Conservation (phyloP, 1,140 invertebrate genomes). For the Drosophila saltans region DNA sequence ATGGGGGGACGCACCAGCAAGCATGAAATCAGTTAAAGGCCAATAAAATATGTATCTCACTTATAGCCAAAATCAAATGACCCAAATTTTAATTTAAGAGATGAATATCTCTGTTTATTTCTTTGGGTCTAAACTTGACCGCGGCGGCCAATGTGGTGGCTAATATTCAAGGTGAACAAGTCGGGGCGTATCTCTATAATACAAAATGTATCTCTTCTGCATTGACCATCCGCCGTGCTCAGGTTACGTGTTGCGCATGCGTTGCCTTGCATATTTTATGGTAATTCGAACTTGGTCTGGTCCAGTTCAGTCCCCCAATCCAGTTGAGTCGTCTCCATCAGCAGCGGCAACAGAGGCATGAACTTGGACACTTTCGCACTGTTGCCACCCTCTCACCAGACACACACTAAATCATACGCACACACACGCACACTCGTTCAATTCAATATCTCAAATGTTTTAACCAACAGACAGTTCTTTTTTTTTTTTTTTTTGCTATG, state of each 20-base stretch:
- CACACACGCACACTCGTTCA: neutral
- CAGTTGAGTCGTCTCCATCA: too few relatives aligned
- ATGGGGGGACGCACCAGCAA: conserved; percentile 31
- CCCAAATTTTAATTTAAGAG: conserved; percentile 35
- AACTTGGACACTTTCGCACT: conserved; percentile 57
- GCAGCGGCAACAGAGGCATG: neutral
- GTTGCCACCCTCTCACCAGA: conserved; percentile 3
- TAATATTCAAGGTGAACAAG: conserved; percentile 63
- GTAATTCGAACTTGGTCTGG: conserved; percentile 66
- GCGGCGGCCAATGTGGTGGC: conserved; percentile 10
- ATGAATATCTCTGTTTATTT: conserved; percentile 57
- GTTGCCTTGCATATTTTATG: conserved; percentile 73
- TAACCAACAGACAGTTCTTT: conserved; percentile 24
- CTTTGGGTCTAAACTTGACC: conserved; percentile 52
- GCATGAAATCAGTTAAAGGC: conserved; percentile 57
- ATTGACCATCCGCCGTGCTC: conserved; percentile 40
- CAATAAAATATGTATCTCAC: conserved; percentile 33
- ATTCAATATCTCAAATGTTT: conserved; percentile 20
- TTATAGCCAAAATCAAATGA: conserved; percentile 20
- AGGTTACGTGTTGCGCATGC: conserved; percentile 71
- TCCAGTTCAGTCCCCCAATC: neutral
- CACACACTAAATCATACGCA: neutral
- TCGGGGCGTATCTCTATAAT: conserved; percentile 46
- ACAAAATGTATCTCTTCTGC: conserved; percentile 43
- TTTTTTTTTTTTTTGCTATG: conserved; percentile 1